A percentile compares a stretch with the other conserved stretches of the same genome.
Conservation (phyloP, 2,113 vertebrate genomes). For the Gobius niger region DNA sequence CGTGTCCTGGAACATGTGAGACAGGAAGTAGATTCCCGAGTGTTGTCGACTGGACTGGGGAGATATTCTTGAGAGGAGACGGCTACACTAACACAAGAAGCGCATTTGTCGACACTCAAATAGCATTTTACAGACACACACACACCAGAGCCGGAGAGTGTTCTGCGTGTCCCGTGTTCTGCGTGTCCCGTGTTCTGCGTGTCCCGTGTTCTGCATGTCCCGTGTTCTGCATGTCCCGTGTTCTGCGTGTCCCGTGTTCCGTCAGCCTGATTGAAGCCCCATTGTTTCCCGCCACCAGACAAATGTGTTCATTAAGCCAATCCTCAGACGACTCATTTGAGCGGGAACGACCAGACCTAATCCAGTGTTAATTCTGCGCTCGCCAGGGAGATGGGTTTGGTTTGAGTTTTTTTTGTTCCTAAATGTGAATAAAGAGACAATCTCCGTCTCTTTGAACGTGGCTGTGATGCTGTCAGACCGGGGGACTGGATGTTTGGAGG, state of each 20-base stretch:
- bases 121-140: too few relatives aligned
- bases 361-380: slow-evolving; percentile 54
- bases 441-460: slow-evolving; percentile 17
- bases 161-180: too few relatives aligned
- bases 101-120: too few relatives aligned
- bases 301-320: slow-evolving; percentile 69
- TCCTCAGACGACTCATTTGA: slow-evolving; percentile 65
- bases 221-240: too few relatives aligned
- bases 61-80: too few relatives aligned
- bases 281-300: slow-evolving; percentile 60
- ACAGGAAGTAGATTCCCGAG: too few relatives aligned
- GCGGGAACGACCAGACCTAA: slow-evolving; percentile 48
- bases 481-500: slow-evolving; percentile 15
- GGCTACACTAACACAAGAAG: too few relatives aligned
- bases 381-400: slow-evolving; percentile 36
- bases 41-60: too few relatives aligned
- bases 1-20: too few relatives aligned
- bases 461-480: slow-evolving; percentile 16
- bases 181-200: too few relatives aligned
- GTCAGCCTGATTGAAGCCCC: slow-evolving; percentile 61
- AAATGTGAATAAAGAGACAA: slow-evolving; percentile 52
- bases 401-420: slow-evolving; percentile 25
- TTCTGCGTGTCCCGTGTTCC: slow-evolving; percentile 50
- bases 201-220: too few relatives aligned
- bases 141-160: too few relatives aligned